Conservation (phyloP, 2,797 vertebrate genomes). For the Buceros bicornis region DNA sequence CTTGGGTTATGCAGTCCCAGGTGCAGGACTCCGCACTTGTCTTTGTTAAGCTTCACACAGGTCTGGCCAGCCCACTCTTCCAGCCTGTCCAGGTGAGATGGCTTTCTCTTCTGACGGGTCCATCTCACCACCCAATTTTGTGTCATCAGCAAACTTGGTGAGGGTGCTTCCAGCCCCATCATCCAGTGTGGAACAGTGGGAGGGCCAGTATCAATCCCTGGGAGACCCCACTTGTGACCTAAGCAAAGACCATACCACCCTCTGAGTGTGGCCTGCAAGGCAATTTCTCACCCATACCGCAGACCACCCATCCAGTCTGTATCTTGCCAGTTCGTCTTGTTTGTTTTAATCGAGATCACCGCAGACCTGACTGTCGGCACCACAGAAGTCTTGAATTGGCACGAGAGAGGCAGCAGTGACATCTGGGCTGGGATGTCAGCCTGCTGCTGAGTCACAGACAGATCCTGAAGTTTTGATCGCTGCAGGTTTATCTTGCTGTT, state of each 20-base stretch:
- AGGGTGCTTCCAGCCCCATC: not conserved
- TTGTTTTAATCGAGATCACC: not conserved
- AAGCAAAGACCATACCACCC: not conserved
- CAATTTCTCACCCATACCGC: not conserved
- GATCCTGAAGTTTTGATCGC: not conserved
- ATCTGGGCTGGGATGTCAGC: not conserved
- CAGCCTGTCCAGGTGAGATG: not conserved
- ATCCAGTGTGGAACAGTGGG: not conserved
- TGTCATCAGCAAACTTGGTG: not conserved
- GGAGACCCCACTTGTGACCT: not conserved
- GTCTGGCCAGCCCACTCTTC: not conserved
- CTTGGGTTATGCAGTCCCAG: not conserved
- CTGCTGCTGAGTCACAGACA: not conserved
- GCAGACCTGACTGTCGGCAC: not conserved
- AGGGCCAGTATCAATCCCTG: fast-evolving
- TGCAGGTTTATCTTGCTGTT: not conserved
- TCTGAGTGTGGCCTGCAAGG: not conserved
- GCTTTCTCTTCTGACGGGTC: not conserved
- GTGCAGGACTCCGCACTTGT: not conserved
- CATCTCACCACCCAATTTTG: not conserved
- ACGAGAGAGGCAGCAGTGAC: not conserved
- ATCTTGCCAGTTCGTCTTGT: not conserved
- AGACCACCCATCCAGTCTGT: not conserved
- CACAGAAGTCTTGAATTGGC: not conserved
- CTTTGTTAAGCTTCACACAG: not conserved